Conservation (phyloP, 2,797 vertebrate species). For the Podargus strigoides region DNA sequence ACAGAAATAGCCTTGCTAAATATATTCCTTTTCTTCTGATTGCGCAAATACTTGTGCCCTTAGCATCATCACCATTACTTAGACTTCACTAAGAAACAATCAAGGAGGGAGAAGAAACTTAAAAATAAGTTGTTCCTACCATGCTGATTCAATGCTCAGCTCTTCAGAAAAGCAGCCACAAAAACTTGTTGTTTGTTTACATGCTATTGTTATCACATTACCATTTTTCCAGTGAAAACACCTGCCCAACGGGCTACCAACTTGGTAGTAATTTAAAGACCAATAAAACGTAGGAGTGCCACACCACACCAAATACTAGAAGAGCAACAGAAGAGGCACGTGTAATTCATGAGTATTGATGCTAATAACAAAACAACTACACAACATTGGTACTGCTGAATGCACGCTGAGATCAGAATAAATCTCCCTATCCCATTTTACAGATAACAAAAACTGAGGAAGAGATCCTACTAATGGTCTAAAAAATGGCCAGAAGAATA, state of each 20-base stretch:
- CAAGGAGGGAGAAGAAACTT: background rate
- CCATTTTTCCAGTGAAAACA: background rate
- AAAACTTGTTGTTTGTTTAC: background rate
- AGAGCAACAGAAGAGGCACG: background rate
- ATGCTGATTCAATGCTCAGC: background rate
- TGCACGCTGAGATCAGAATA: background rate
- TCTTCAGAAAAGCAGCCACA: background rate
- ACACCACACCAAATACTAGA: background rate
- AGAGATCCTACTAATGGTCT: background rate
- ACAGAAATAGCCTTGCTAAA: conserved; percentile 10
- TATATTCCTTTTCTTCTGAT: background rate
- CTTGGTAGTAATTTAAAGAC: background rate
- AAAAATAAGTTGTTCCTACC: background rate
- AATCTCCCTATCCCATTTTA: background rate
- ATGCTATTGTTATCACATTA: background rate
- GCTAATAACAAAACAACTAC: background rate
- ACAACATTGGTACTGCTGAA: background rate
- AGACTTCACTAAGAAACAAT: background rate
- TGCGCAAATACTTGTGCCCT: background rate
- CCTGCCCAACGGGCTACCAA: background rate
- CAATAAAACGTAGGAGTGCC: background rate
- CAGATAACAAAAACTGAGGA: background rate
- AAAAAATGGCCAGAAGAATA: background rate
- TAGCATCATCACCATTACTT: background rate
- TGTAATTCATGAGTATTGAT: background rate